Base-by-base conservation (phyloP, 1,140 invertebrate species). In the Eriosoma lanigerum region DNA sequence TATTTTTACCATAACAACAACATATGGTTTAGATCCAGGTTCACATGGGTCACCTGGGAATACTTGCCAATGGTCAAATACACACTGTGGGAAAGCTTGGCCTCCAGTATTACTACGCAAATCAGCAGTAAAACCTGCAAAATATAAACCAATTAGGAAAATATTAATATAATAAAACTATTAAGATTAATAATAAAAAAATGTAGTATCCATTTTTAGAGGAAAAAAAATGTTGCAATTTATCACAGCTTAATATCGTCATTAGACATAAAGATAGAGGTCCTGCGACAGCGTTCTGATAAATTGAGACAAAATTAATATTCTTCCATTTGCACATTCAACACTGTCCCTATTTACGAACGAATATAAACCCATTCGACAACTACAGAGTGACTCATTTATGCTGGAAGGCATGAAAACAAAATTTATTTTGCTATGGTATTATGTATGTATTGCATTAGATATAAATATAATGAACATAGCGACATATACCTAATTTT, bases 71-170 rank as follows among this genome's bases (percentile, higher is more conserved):
- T 99, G 98, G 86, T 99, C 98, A 87, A 99, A 99, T 83, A 99
- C 97, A 88, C 98, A 99, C 88, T 99, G 98, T 85, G 98, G 98
- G 94, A 99, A 99, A 84, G 98, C 98, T 88, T 99, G 97, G 66
- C 98, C 98, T 84, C 97, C 97, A 82, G 98, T 99, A 88, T 97
- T 96, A 85, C 96, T 97, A 85, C 98, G 92, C 82, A 99, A 89
- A 89, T 99, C 97, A 85, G 97, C 96, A 82, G 97, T 99, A 89
- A 99, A 99, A 83, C 92, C 90, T 90, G 82, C 80, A 81, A 26
- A 0, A 17, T 1, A 24, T 4, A 24, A 15, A 24, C 1, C 1
- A 68, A 24, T 68, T 38, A 38, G 13, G 3, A 46, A 0, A 48
- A 24, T 48, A 2, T 1, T 0, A 52, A 17, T 24, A 4, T 21